A percentile compares a stretch with the other conserved stretches of the same genome.
Conservation (phyloP, 2,797 vertebrate species). For the Enteromius trimaculatus region DNA sequence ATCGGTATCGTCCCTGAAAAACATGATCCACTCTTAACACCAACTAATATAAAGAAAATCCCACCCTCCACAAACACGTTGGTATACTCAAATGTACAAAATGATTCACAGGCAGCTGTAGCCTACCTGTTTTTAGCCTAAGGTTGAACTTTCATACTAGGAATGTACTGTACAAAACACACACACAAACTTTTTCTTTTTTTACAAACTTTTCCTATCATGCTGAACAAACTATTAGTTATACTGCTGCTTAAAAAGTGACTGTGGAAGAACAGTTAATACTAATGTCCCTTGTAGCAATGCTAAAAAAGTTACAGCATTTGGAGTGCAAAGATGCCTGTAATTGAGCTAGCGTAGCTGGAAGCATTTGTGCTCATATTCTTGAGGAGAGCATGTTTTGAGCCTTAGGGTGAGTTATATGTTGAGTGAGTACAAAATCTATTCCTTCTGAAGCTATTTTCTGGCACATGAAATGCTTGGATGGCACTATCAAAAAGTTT, state of each 20-base stretch:
- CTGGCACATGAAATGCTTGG: conserved; percentile 27
- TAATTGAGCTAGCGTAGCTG: conserved; percentile 8
- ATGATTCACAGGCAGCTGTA: neutral
- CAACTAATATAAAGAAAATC: neutral
- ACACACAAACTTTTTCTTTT: no score
- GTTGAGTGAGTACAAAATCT: conserved; percentile 36
- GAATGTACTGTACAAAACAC: neutral
- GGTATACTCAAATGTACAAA: neutral
- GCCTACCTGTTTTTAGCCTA: neutral
- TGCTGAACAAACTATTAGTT: neutral
- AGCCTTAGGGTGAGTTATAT: conserved; percentile 26
- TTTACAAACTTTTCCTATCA: neutral
- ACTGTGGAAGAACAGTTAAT: neutral
- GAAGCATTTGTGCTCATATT: conserved; percentile 23
- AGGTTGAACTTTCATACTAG: neutral
- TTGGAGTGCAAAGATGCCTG: conserved; percentile 18
- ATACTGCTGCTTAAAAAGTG: neutral
- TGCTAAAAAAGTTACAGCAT: neutral
- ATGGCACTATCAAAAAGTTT: conserved; percentile 20
- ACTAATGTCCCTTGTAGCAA: neutral
- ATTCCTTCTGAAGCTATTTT: conserved; percentile 30
- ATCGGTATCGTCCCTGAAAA: neutral
- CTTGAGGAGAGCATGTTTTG: neutral
- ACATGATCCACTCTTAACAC: neutral
- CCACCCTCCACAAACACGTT: neutral